These are phyloP conservation scores for Drosophila stalkeri DNA, from an alignment of 2,888 invertebrate genomes.

Conservation along the genomic window DNA sequence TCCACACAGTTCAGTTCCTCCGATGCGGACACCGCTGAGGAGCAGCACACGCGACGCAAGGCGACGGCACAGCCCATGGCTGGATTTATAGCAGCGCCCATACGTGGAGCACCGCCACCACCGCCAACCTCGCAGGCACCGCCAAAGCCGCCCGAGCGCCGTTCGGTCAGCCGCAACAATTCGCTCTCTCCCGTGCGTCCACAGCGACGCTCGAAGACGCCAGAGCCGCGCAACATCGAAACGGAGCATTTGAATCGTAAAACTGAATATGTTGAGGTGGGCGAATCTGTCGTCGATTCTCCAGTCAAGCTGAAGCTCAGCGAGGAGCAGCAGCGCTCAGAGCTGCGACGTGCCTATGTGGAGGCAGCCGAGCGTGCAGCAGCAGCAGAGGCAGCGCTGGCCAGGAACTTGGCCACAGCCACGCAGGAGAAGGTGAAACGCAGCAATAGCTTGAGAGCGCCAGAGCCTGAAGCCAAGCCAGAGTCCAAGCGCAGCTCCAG, in stretches of 20 bases:
- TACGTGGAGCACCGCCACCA: conserved; percentile 77
- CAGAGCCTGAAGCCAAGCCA: conserved; percentile 25
- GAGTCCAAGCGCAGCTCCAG: conserved; percentile 49
- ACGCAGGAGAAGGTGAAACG: conserved; percentile 50
- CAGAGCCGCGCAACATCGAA: conserved; percentile 66
- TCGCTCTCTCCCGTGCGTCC: conserved; percentile 83
- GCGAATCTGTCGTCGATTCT: conserved; percentile 35
- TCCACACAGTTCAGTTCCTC: conserved; percentile 84
- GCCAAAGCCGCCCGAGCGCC: conserved; percentile 57
- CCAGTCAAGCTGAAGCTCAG: conserved; percentile 26
- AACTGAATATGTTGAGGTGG: conserved; percentile 65
- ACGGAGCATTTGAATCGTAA: conserved; percentile 49
- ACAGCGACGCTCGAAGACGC: conserved; percentile 81
- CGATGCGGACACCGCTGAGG: conserved; percentile 80
- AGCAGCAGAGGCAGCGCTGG: conserved; percentile 53
- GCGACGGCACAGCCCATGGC: neutral
- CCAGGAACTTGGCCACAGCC: conserved; percentile 36
- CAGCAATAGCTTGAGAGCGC: conserved; percentile 55
- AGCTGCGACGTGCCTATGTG: conserved; percentile 56
- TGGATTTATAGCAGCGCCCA: conserved; percentile 59
- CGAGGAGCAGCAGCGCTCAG: conserved; percentile 58
- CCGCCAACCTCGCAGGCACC: conserved; percentile 48
- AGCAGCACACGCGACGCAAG: conserved; percentile 51
- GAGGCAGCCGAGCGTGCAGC: conserved; percentile 66
- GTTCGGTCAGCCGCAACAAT: conserved; percentile 75